phyloP scores from a whole-genome alignment of 2,113 vertebrate species.

The Crotalus horridus region DNA sequence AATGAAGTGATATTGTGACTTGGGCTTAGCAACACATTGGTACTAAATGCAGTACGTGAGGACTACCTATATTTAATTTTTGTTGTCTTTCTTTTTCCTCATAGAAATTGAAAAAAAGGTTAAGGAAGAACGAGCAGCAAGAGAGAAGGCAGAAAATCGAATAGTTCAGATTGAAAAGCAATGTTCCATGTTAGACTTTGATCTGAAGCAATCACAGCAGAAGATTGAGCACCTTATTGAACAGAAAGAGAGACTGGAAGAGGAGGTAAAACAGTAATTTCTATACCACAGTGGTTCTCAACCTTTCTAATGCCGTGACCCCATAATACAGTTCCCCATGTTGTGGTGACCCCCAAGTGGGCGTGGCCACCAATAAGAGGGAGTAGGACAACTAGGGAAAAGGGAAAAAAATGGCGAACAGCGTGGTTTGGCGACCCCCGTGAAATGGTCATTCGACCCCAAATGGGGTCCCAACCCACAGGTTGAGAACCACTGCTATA shows the following conservation, averaged over 20 bases:
- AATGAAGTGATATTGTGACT: background rate
- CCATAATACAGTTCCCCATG: too few relatives aligned
- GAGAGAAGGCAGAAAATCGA: constrained; percentile 89
- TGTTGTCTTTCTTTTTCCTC: constrained; percentile 21
- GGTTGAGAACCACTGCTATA: too few relatives aligned
- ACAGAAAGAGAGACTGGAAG: constrained; percentile 93
- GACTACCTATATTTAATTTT: background rate
- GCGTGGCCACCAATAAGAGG: too few relatives aligned
- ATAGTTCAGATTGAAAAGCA: constrained; percentile 96
- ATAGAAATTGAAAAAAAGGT: constrained; percentile 95
- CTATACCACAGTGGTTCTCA: too few relatives aligned
- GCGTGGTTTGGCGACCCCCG: too few relatives aligned
- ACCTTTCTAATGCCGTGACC: too few relatives aligned
- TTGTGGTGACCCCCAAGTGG: too few relatives aligned
- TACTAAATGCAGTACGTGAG: background rate
- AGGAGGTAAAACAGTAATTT: constrained; percentile 78
- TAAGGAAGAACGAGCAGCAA: constrained; percentile 85
- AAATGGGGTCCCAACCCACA: too few relatives aligned
- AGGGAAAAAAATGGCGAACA: too few relatives aligned
- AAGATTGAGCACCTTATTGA: constrained; percentile 93
- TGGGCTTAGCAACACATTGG: background rate
- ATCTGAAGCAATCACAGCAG: constrained; percentile 95
- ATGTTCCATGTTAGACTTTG: constrained; percentile 96
- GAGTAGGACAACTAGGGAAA: too few relatives aligned
- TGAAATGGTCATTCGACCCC: too few relatives aligned